Evolutionary conservation across 1,140 invertebrate species (phyloP), one percentile per base, ranked within the genome.

Genomic region (Nasonia longicornis): DNA sequence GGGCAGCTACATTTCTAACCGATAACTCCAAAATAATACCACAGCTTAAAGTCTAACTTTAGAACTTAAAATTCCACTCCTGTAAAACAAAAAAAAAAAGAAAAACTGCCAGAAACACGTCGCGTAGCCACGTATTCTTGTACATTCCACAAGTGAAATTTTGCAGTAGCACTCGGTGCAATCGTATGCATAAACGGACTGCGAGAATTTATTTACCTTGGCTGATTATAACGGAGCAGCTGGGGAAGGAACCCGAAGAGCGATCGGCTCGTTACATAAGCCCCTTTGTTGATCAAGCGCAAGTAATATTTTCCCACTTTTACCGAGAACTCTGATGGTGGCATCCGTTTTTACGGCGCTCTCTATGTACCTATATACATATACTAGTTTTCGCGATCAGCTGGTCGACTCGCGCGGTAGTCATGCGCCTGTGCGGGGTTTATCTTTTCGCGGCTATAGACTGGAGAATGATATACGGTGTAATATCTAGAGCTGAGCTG

Each of bases 191-290:
- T 1, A 58, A 14, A n/a, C 52, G 20, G 16, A 6, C 14, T 7
- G 16, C 7, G 6, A n/a, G 52, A 58, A 58, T 58, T 71, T 78
- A 26, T 78, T 78, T 71, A 71, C 64, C 77, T 78, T 70, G 20
- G 0, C 29, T 58, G 16, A 58, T 58, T 58, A 26, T 26, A 58
- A 20, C 52, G n/a, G 52, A 58, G 7, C 52, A 58, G 20, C 52
- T 35, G 16, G 20, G 20, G 20, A 6, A 58, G 20, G 7, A n/a
- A n/a, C 52, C 52, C 52, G 52, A 58, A 58, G 14, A 58, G 6
- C 16, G 20, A n/a, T 58, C 52, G 20, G 16, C 52, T 58, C 26
- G 22, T 52, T 75, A 63, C 29, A 58, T 75, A 63, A 75, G 26
- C 22, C 38, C 52, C 7, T 73, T 52, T 20, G 12, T 52, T 20